These are phyloP conservation scores for Myotis yumanensis DNA, from an alignment of 2,113 vertebrate species.

Conservation along the genomic window DNA sequence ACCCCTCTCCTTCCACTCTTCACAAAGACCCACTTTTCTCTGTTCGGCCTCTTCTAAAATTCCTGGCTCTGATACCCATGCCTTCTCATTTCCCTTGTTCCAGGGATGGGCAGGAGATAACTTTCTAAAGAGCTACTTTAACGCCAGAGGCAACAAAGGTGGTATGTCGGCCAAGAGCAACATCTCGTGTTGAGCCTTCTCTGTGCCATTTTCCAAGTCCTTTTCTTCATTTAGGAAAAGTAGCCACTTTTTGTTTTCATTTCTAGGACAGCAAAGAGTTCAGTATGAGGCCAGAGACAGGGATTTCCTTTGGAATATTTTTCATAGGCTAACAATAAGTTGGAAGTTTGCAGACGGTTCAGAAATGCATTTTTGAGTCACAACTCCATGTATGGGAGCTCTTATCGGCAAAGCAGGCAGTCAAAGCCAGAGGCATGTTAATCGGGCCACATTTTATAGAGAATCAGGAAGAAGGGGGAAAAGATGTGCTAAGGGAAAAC, in stretches of 20 bases:
- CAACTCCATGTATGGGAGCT: neutral
- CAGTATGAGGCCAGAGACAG: conserved; percentile 7
- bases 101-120: neutral
- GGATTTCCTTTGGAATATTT: conserved; percentile 59
- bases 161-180: conserved; percentile 28
- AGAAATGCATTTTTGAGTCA: conserved; percentile 24
- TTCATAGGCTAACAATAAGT: conserved; percentile 43
- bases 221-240: conserved; percentile 36
- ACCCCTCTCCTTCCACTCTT: conserved; percentile 14
- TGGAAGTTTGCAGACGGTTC: neutral
- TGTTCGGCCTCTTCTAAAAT: neutral
- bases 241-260: neutral
- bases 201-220: conserved; percentile 48
- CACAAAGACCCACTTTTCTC: neutral
- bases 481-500: neutral
- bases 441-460: neutral
- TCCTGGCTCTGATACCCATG: neutral
- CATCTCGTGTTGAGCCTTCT: neutral
- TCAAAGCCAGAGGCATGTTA: neutral
- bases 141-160: conserved; percentile 41
- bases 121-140: conserved; percentile 15
- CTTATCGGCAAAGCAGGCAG: neutral
- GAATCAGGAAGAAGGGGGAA: neutral
- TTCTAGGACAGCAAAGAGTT: conserved; percentile 7
- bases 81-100: conserved; percentile 38